Conservation (phyloP, 1,140 invertebrate genomes). For the Globodera ellingtonae region DNA sequence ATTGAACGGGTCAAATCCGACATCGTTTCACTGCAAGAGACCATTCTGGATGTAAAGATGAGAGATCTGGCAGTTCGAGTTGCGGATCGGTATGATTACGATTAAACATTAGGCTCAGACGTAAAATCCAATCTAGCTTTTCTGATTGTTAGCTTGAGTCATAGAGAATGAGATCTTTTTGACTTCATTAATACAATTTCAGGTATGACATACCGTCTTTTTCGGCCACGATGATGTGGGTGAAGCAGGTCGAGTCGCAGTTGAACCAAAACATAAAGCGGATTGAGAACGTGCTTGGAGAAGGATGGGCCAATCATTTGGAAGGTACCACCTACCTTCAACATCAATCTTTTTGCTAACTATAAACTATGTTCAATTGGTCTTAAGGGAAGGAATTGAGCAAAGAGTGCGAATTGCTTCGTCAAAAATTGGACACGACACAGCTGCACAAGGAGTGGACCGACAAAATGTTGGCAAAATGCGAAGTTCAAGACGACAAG, state of each 20-base stretch:
- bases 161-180: neutral
- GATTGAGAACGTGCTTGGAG: slow-evolving; percentile 93
- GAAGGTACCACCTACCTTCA: slow-evolving; percentile 77
- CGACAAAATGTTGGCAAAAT: slow-evolving; percentile 85
- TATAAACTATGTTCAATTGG: neutral
- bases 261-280: slow-evolving; percentile 92
- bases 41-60: slow-evolving; percentile 80
- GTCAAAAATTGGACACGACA: slow-evolving; percentile 85
- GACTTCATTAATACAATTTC: neutral
- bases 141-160: neutral
- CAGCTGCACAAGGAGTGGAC: slow-evolving; percentile 98
- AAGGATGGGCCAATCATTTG: slow-evolving; percentile 98
- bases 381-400: slow-evolving; percentile 77
- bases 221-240: slow-evolving; percentile 97
- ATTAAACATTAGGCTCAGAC: no score
- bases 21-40: slow-evolving; percentile 94
- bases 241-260: slow-evolving; percentile 93
- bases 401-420: slow-evolving; percentile 94
- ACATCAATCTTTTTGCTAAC: no score
- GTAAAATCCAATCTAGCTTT: no score
- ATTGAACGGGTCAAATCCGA: slow-evolving; percentile 99
- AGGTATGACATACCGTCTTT: slow-evolving; percentile 85
- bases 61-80: slow-evolving; percentile 23
- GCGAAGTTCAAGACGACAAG: slow-evolving; percentile 85
- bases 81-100: slow-evolving; percentile 19